Evolutionary conservation across 2,797 vertebrate genomes (phyloP), one percentile per base, ranked within the genome.

Genomic region (Phalloptychus januarius): DNA sequence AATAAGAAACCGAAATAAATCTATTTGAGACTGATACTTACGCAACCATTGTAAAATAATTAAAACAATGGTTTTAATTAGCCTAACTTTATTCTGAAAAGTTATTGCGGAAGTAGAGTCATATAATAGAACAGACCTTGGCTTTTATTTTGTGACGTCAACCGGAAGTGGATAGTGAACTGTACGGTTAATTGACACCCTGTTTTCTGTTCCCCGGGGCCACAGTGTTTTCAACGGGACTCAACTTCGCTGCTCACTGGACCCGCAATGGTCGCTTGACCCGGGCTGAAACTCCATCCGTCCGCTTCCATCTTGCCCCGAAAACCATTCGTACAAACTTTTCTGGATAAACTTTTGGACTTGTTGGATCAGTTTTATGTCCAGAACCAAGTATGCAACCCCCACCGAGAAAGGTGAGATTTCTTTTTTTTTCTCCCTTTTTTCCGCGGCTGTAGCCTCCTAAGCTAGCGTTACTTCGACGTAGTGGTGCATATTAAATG

Each of bases 351-450:
- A 83, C 75, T 80, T 84, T 79, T 2, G 8, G 63, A 75, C 78
- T 83, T 83, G 58, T 63, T 54, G 4, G 11, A 7, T 79, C n/a
- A 76, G 81, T 90, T 92, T 86, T 91, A 91, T 93, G 92, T 92
- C 83, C 77, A 86, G 75, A 73, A 87, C 76, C 89, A 94, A 96
- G 95, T 95, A 98, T 98, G 97, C 97, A 98, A 93, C 97, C 97
- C 89, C 97, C 97, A 86, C 97, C 97, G 93, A 97, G 97, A 94
- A 98, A 98, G 97, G 97, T 98, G 94, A 96, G 96, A 87, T 78
- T 61, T 56, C 10, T 20, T 11, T n/a, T 44, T 88, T 71, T 36
- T 25, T 12, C 11, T 31, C n/a, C 6, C 85, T 46, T 70, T 38
- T 70, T 70, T 44, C 36, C 38, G 52, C 85, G 69, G 80, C 76